phyloP scores from a whole-genome alignment of 2,797 vertebrate genomes.

The Liparis tanakae region DNA sequence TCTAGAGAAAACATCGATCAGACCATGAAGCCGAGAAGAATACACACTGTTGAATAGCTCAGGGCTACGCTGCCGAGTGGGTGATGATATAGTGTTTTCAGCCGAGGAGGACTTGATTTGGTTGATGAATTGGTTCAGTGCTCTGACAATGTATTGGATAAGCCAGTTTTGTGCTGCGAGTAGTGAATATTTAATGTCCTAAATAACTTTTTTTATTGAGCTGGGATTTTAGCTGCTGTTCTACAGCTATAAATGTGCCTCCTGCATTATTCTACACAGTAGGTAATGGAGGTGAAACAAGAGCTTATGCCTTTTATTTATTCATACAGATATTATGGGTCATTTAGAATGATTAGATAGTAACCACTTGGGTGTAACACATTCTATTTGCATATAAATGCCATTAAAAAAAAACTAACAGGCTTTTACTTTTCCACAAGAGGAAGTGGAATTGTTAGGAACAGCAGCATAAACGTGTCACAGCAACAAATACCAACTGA shows the following conservation, averaged over 20 bases:
- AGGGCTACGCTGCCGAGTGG: constrained; percentile 47
- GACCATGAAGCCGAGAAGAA: constrained; percentile 52
- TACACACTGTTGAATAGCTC: constrained; percentile 58
- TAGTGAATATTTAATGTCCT: constrained; percentile 80
- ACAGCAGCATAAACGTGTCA: not conserved
- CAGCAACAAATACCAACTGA: not conserved
- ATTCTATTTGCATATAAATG: constrained; percentile 34
- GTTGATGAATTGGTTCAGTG: constrained; percentile 71
- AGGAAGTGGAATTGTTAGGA: not conserved
- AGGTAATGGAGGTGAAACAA: constrained; percentile 31
- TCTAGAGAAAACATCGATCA: constrained; percentile 72
- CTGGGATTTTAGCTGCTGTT: constrained; percentile 70
- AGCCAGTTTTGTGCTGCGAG: constrained; percentile 58
- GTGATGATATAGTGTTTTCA: constrained; percentile 68
- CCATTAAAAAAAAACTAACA: constrained; percentile 11
- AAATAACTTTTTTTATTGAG: constrained; percentile 78
- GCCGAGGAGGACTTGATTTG: constrained; percentile 68
- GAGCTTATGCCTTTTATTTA: constrained; percentile 27
- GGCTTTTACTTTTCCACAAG: constrained; percentile 4
- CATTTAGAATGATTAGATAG: constrained; percentile 26
- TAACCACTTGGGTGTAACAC: constrained; percentile 8
- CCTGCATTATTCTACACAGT: constrained; percentile 53
- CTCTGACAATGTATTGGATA: constrained; percentile 71
- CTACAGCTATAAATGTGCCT: constrained; percentile 65
- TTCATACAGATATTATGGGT: constrained; percentile 27